Evolutionary conservation across 2,797 vertebrate genomes (phyloP).

Genomic region (Gymnoscopelus microlampas): DNA sequence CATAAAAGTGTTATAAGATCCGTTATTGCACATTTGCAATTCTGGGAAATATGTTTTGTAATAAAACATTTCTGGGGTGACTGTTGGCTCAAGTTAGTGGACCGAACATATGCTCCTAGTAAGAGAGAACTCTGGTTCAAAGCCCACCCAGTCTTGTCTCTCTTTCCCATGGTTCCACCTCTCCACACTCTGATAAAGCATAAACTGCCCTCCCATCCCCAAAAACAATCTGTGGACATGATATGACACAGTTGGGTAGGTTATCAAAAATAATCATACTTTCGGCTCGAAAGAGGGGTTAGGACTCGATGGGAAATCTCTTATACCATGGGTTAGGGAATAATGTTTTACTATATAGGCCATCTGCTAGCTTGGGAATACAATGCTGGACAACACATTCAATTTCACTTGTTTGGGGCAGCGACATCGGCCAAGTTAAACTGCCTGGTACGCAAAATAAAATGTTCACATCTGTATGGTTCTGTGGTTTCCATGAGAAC

Average conservation of each 20-base stretch:
- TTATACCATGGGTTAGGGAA: neutral
- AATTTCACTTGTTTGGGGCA: conserved; percentile 15
- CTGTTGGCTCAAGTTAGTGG: too few relatives aligned
- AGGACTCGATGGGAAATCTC: neutral
- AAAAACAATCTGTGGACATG: too few relatives aligned
- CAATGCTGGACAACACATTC: conserved; percentile 5
- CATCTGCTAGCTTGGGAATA: conserved; percentile 5
- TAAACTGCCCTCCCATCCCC: too few relatives aligned
- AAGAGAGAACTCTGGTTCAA: too few relatives aligned
- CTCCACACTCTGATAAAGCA: too few relatives aligned
- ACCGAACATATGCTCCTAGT: too few relatives aligned
- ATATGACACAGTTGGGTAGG: too few relatives aligned
- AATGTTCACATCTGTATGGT: neutral
- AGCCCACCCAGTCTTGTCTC: too few relatives aligned
- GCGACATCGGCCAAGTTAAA: neutral
- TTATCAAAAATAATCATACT: neutral
- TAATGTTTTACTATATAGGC: too few relatives aligned
- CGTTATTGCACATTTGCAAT: neutral
- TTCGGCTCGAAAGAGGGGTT: neutral
- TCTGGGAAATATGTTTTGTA: neutral
- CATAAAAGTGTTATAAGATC: neutral
- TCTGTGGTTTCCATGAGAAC: neutral
- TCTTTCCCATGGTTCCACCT: too few relatives aligned
- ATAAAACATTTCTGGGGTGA: neutral
- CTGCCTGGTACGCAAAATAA: neutral